Conservation (phyloP, 2,888 invertebrate genomes). For the Gasteruption jaculator region DNA sequence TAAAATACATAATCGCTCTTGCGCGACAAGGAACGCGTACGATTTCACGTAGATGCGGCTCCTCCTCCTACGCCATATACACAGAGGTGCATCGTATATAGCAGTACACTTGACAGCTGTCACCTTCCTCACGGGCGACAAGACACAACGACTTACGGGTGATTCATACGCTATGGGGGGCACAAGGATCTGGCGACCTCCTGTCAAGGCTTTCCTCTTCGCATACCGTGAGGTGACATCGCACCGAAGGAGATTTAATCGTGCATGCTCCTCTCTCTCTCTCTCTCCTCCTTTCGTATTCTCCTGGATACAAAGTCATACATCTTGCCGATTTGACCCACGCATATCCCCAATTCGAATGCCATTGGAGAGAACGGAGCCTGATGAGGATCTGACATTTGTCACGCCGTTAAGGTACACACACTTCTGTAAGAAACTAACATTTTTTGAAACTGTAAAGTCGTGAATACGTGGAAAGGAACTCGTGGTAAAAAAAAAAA, state of each 20-base stretch:
- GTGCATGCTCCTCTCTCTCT: constrained; percentile 19
- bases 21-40: constrained; percentile 3
- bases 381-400: no score
- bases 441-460: no score
- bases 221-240: constrained; percentile 42
- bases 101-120: constrained; percentile 47
- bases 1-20: constrained; percentile 6
- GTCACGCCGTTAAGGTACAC: no score
- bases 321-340: no score
- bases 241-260: constrained; percentile 32
- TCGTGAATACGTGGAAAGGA: no score
- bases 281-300: constrained; percentile 10
- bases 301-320: no score
- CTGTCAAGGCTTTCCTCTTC: constrained; percentile 42
- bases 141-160: constrained; percentile 39
- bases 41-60: no score
- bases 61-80: constrained; percentile 24
- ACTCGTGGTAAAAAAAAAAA: no score
- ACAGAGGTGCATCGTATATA: constrained; percentile 25
- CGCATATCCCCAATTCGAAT: no score
- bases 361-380: no score
- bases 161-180: constrained; percentile 46
- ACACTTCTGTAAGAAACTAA: no score
- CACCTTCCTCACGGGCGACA: constrained; percentile 45
- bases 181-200: constrained; percentile 42